A percentile compares a stretch with the other conserved stretches of the same genome.
phyloP scores from a whole-genome alignment of 2,797 vertebrate genomes.

The Dermochelys coriacea region DNA sequence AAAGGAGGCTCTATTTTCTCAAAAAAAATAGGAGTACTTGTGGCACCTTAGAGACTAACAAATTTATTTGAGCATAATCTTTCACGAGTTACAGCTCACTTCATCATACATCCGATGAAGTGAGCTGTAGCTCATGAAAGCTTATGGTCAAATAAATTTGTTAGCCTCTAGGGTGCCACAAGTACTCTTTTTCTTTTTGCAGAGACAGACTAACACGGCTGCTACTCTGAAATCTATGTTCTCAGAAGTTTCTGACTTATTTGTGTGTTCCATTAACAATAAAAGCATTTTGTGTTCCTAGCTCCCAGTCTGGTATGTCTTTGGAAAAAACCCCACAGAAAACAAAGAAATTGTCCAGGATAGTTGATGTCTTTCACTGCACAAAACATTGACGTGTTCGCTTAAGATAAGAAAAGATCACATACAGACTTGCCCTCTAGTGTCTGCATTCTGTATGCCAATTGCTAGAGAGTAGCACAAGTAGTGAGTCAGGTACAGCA shows the following conservation, averaged over 20 bases:
- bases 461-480: not conserved
- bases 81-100: too few species aligned
- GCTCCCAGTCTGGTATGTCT: not conserved
- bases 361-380: accelerated
- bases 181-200: too few species aligned
- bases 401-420: not conserved
- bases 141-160: too few species aligned
- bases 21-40: not conserved
- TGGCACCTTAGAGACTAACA: too few species aligned
- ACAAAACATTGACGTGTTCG: accelerated
- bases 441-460: not conserved
- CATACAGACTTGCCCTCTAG: not conserved
- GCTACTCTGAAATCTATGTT: too few species aligned
- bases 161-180: too few species aligned
- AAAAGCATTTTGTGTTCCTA: accelerated
- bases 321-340: accelerated
- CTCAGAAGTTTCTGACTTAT: accelerated
- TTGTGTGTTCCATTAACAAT: not conserved
- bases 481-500: accelerated
- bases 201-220: too few species aligned
- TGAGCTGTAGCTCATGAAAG: too few species aligned
- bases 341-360: accelerated
- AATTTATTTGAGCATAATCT: too few species aligned
- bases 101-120: too few species aligned
- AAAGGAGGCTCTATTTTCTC: not conserved